Evolutionary conservation across 2,113 vertebrate genomes (phyloP).

Genomic region (Oncorhynchus tshawytscha): DNA sequence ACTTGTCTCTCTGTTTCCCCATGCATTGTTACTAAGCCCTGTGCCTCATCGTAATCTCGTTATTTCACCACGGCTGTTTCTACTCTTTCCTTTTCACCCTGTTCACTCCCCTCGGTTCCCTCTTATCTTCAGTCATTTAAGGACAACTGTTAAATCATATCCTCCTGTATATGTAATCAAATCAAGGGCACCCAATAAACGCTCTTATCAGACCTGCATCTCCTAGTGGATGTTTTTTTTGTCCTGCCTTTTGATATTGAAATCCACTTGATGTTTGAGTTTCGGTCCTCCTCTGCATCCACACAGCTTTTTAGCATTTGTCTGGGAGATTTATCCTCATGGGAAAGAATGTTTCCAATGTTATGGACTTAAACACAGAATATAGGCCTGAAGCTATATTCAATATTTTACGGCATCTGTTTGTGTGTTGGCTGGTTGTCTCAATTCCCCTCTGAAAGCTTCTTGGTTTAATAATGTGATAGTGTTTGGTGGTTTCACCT

Average conservation of each 20-base stretch:
- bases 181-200: background rate
- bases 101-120: background rate
- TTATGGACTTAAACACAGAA: background rate
- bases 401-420: background rate
- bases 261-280: conserved; percentile 1
- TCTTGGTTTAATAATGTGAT: background rate
- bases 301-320: conserved; percentile 3
- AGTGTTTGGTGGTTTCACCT: background rate
- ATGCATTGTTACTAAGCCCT: background rate
- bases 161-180: background rate
- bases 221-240: conserved; percentile 6
- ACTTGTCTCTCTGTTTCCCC: background rate
- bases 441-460: background rate
- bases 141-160: background rate
- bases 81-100: background rate
- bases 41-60: background rate
- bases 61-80: conserved; percentile 15
- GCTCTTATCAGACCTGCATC: background rate
- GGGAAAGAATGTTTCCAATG: conserved; percentile 14
- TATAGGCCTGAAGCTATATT: background rate
- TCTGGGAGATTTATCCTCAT: background rate
- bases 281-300: background rate
- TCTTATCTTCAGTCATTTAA: background rate
- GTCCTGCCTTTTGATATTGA: conserved; percentile 18
- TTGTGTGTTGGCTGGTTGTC: background rate